Evolutionary conservation across 2,888 invertebrate genomes (phyloP).

Genomic region (Lottia gigantea): DNA sequence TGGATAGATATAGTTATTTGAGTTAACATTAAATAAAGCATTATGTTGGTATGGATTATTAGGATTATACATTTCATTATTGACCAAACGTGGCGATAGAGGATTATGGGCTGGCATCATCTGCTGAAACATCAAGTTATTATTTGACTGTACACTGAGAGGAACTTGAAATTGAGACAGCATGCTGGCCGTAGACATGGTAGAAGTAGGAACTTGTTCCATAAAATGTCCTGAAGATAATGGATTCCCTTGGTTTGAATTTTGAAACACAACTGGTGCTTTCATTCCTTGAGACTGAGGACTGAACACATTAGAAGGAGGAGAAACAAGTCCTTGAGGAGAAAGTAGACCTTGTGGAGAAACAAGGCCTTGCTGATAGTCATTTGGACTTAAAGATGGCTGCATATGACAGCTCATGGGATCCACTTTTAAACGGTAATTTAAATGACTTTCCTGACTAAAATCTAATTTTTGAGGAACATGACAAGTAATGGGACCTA

Average conservation of each 20-base stretch:
- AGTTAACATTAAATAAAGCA: neutral
- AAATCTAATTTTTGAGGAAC: slow-evolving; percentile 37
- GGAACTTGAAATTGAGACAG: slow-evolving; percentile 22
- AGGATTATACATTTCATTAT: slow-evolving; percentile 18
- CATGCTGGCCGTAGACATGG: slow-evolving; percentile 4
- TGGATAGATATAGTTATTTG: slow-evolving; percentile 20
- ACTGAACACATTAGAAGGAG: slow-evolving; percentile 1
- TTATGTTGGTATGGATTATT: slow-evolving; percentile 2
- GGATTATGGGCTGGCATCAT: slow-evolving; percentile 24
- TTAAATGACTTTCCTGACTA: slow-evolving; percentile 23
- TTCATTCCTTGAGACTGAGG: slow-evolving; percentile 2
- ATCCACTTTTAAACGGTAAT: slow-evolving; percentile 10
- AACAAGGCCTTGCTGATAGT: slow-evolving; percentile 17
- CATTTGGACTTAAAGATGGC: slow-evolving; percentile 11
- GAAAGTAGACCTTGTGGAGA: slow-evolving; percentile 11
- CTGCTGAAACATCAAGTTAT: slow-evolving; percentile 21
- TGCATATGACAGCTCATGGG: slow-evolving; percentile 11
- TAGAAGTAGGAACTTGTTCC: neutral
- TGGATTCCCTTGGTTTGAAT: neutral
- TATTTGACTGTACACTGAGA: slow-evolving; percentile 19
- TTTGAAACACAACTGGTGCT: slow-evolving; percentile 7
- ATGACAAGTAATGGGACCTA: slow-evolving; percentile 35
- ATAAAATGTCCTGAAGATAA: slow-evolving; percentile 6
- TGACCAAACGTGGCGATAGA: slow-evolving; percentile 14
- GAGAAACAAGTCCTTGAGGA: neutral